Evolutionary conservation across 2,113 vertebrate species (phyloP), one percentile per base, ranked within the genome.

Genomic region (Cardinalis cardinalis): DNA sequence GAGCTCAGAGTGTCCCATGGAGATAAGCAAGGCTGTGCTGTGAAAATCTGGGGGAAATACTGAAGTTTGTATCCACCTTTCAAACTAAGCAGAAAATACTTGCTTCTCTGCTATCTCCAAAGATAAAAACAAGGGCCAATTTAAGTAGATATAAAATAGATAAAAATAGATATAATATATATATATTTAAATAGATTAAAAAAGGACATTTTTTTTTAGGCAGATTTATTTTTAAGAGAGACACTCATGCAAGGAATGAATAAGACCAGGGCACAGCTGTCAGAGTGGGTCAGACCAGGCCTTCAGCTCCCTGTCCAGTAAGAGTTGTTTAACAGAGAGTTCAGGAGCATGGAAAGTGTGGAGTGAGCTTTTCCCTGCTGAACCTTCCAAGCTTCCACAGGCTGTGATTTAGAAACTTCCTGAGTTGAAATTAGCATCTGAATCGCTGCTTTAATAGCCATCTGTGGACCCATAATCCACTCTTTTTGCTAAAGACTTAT

Each of bases 381-480:
- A 24, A 43, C 46, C 52, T 81, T 84, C 81, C 70, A 61, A 14
- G 34, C n/a, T 87, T 82, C 41, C 66, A 72, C 0, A 1, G 60
- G 77, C 58, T 75, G 49, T 75, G 77, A 92, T 94, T 89, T 87
- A 90, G 59, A 75, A 89, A 71, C 84, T 90, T 95, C 70, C 81
- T 53, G 74, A 92, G 59, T 46, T 69, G 46, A 49, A 94, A 92
- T 95, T 90, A 94, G 49, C 84, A 72, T 94, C 59, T 92, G 81
- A 95, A 93, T 93, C 0, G 44, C 74, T 72, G 72, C 74, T 95
- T 89, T 92, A 91, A 87, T 59, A 73, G 55, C 93, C 78, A 83
- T 85, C 87, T 79, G 29, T 69, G 71, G 89, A 36, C 63, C 78
- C 77, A 72, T 89, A 94, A 94, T 90, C 91, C 71, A 66, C 59